A percentile compares a stretch with the other conserved stretches of the same genome.
These are phyloP conservation scores for Dolichoris vasculosae DNA, from an alignment of 1,140 invertebrate species.

Conservation along the genomic window DNA sequence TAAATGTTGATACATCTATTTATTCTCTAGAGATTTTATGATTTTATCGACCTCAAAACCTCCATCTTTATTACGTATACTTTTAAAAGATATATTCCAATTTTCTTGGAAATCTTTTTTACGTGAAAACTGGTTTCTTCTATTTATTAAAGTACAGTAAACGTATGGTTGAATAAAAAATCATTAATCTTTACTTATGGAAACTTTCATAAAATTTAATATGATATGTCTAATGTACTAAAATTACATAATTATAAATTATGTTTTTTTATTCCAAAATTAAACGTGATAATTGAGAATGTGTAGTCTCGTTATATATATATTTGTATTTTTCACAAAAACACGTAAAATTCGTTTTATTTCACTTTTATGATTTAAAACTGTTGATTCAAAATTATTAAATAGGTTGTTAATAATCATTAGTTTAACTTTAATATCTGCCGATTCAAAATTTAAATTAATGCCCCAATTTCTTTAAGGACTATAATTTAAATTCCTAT, in stretches of 20 bases:
- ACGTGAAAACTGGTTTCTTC: conserved; percentile 37
- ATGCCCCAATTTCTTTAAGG: no score
- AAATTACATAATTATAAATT: neutral
- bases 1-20: neutral
- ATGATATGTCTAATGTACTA: neutral
- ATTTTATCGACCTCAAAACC: conserved; percentile 37
- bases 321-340: neutral
- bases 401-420: neutral
- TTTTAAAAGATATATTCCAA: conserved; percentile 10
- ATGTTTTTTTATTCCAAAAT: neutral
- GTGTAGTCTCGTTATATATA: neutral
- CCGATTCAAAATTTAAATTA: neutral
- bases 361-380: neutral
- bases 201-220: conserved; percentile 12
- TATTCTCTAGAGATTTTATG: conserved; percentile 26
- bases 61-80: conserved; percentile 18
- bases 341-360: neutral
- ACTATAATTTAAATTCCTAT: neutral
- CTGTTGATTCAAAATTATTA: neutral
- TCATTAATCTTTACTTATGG: neutral
- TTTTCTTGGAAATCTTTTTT: neutral
- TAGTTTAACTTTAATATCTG: neutral
- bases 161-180: neutral
- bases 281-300: neutral
- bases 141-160: conserved; percentile 11